These are phyloP conservation scores for Pluvialis apricaria DNA, from an alignment of 2,113 vertebrate species.

Conservation along the genomic window DNA sequence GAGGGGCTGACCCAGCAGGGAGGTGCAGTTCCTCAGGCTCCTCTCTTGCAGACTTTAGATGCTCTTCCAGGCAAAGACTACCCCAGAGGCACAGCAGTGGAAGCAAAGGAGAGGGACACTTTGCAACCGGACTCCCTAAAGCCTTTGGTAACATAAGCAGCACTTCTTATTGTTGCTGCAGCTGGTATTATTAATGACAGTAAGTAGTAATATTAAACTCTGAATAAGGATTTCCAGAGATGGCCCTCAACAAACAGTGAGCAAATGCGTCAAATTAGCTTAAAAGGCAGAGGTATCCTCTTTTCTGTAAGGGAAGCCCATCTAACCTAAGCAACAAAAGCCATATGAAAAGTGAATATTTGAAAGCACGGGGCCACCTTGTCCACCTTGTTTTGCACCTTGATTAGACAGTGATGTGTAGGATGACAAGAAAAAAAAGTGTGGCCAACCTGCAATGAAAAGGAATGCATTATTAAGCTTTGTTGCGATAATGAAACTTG, in stretches of 20 bases:
- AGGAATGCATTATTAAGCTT: not conserved
- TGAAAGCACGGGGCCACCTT: not conserved
- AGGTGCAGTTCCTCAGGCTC: not conserved
- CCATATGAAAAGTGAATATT: not conserved
- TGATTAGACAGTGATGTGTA: not conserved
- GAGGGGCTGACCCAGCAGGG: not conserved
- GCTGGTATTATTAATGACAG: not conserved
- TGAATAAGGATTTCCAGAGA: not conserved
- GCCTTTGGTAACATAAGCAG: not conserved
- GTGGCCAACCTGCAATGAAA: not conserved
- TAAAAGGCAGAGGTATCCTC: not conserved
- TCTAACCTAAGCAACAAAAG: not conserved
- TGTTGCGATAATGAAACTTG: not conserved
- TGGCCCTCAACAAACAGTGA: not conserved
- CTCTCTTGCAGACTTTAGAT: not conserved
- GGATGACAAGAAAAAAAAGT: not conserved
- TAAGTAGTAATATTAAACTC: not conserved
- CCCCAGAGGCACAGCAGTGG: not conserved
- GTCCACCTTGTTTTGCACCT: not conserved
- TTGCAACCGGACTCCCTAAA: not conserved
- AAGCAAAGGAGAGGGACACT: not conserved
- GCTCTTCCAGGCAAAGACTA: not conserved
- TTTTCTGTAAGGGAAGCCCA: not conserved
- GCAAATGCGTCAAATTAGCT: not conserved
- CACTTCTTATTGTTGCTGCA: not conserved